Base-by-base conservation (phyloP, 2,888 invertebrate genomes). In the Sarcophaga caerulescens region DNA sequence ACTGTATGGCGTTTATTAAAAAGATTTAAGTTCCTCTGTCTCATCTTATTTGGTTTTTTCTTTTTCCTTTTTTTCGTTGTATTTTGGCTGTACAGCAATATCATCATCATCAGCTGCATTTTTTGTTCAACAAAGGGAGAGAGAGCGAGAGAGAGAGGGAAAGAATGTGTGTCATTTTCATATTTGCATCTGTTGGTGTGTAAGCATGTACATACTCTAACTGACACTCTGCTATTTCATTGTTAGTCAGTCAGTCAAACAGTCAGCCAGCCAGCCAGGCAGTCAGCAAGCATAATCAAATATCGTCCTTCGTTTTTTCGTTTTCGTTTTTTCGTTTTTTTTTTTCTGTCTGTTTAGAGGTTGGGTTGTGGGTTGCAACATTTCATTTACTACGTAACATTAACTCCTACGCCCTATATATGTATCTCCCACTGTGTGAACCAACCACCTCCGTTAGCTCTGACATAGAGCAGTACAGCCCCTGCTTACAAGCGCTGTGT, bases 101-200 rank as follows among this genome's bases (percentile, higher is more conserved):
- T 35, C 8, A 10, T 35, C 35, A 35, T 35, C 35, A 10, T 35
- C 35, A 35, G 8, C 35, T 35, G 35, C 35, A 35, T 35, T 8
- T 35, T 35, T 35, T 35, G 8, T 35, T 10, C 35, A 35, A 35
- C 35, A 35, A 1, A 10, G 35, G 1, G 35, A 8, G 35, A 35
- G 35, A 35, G 35, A 8, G 35, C 8, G 35, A 35, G 23, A 25
- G 71, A 14, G 44, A 60, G 21, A 44, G 21, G 10, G n/a, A 25
- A 63, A 21, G 65, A 57, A 73, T 69, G 78, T 81, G 45, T 85
- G 80, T 81, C 77, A 83, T 77, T 85, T 60, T 77, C 60, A 63
- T 71, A 81, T 81, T 83, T 81, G 80, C 80, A 80, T 76, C 79
- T 73, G 76, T 77, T 75, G 76, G 47, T 77, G 59, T 19, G 60